Percentiles rank a stretch among this genome's conserved stretches.
These are phyloP conservation scores for Nansenia antarctica DNA, from an alignment of 2,113 vertebrate species.

Conservation along the genomic window DNA sequence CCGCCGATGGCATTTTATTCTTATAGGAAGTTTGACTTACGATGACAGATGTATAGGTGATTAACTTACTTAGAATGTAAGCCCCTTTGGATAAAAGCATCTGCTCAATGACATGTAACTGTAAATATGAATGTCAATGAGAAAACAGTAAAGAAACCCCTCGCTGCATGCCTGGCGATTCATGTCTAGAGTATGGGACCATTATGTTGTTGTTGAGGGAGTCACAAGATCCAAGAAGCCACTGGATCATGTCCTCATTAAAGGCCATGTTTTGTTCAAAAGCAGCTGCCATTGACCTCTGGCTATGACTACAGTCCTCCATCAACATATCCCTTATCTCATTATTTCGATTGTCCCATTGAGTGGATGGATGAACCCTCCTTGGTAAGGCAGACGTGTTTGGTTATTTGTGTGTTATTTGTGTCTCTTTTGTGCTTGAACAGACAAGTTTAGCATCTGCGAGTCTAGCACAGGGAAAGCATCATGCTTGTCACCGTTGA, in stretches of 20 bases:
- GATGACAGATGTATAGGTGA: no score
- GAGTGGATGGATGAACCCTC: conserved; percentile 30
- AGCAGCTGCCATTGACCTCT: not conserved
- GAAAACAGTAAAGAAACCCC: no score
- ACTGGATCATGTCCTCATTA: not conserved
- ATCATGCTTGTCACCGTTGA: not conserved
- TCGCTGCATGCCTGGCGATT: no score
- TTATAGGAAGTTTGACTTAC: no score
- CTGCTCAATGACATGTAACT: no score
- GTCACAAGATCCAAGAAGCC: not conserved
- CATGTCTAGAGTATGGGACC: no score
- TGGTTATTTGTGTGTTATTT: no score
- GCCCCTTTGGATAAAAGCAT: no score
- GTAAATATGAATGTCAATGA: no score
- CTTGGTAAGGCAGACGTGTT: not conserved
- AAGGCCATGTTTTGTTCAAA: not conserved
- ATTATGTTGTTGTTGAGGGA: not conserved
- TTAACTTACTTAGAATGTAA: no score
- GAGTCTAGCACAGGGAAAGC: not conserved
- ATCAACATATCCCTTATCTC: conserved; percentile 30
- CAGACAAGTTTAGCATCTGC: conserved; percentile 17
- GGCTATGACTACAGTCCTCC: not conserved
- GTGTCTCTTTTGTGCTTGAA: conserved; percentile 7
- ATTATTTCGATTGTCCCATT: conserved; percentile 40
- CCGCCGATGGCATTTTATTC: no score